Base-by-base conservation (phyloP, 2,113 vertebrate species). In the Neoarius graeffei region DNA sequence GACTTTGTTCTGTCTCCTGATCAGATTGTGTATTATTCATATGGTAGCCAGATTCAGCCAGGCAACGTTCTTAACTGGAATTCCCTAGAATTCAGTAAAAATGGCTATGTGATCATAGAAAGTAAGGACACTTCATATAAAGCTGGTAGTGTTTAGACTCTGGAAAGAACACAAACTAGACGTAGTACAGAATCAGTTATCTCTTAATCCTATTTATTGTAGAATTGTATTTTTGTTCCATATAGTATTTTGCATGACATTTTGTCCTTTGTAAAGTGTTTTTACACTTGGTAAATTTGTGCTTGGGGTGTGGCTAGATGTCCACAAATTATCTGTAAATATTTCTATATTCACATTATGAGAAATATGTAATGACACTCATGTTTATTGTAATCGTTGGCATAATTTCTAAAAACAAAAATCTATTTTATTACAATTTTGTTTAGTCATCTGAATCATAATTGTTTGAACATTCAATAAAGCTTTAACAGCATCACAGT, bases 21-120 rank as follows among this genome's bases (percentile, higher is more conserved):
- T 48, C 86, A 93, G 80, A 83, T 93, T 76, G 27, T 9, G 3
- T 83, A 76, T 30, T 88, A 84, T 54, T 15, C 74, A 35, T 35
- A 77, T 6, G 69, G 69, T 30, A 20, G 73, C 5, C 64, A 19
- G 7, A 23, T 54, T 73, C 48, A 76, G 9, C 56, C 69, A 7
- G 86, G 86, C 25, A 84, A 88, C 9, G 86, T 88, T 73, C 57
- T 88, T 14, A 84, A 84, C 69, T 87, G 86, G 86, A 83, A 56
- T 14, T 73, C 86, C 0, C 4, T 87, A 74, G 30, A 87, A 48
- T 87, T 74, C 10, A 83, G 1, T 62, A 62, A 0, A 30, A 87
- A 64, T n/a, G 86, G 86, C 30, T 62, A 83, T 54, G 81, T 87
- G 81, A 1, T 87, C 48, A 8, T 64, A 8, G 86, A 87, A 62